Evolutionary conservation across 2,888 invertebrate species (phyloP), one percentile per base, ranked within the genome.

Genomic region (Thymelicus lineola): DNA sequence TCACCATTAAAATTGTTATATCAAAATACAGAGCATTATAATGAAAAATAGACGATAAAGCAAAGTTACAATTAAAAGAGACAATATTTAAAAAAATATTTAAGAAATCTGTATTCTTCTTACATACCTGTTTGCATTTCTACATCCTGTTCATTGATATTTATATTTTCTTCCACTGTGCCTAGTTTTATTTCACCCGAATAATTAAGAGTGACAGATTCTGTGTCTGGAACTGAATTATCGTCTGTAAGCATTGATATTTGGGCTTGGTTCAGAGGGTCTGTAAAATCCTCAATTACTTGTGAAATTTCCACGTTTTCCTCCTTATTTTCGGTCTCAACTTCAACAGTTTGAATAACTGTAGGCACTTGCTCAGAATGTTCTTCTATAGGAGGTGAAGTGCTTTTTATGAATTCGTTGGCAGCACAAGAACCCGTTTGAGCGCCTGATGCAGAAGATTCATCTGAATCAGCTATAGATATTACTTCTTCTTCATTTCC

Each of bases 211-310:
- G 80, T 79, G 1, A 86, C 67, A 1, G 86, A 84, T 70, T 90
- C 88, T 0, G 87, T 84, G 17, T 80, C 82, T 2, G 70, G 58
- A 4, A 76, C 74, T 1, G 91, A 91, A 73, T 87, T 88, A 77
- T 93, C 93, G 74, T 93, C 93, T 42, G 93, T 92, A 46, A 93
- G 75, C 50, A 93, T 75, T 0, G 93, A 93, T 10, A 84, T 74
- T 42, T 86, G 85, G 17, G 80, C 86, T 77, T 86, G 87, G 66
- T 86, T 85, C 35, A 86, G 75, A 12, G 83, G 82, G 79, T 90
- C 86, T n/a, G 68, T 63, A 66, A 62, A 36, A 2, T 68, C 75
- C 66, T 75, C 74, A 35, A 60, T 28, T 7, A 48, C 66, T 7
- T 63, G 66, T 15, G 17, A 6, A 2, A 50, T 50, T 53, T 53